Base-by-base conservation (phyloP, 2,113 vertebrate genomes). In the Pterocles burchelli region DNA sequence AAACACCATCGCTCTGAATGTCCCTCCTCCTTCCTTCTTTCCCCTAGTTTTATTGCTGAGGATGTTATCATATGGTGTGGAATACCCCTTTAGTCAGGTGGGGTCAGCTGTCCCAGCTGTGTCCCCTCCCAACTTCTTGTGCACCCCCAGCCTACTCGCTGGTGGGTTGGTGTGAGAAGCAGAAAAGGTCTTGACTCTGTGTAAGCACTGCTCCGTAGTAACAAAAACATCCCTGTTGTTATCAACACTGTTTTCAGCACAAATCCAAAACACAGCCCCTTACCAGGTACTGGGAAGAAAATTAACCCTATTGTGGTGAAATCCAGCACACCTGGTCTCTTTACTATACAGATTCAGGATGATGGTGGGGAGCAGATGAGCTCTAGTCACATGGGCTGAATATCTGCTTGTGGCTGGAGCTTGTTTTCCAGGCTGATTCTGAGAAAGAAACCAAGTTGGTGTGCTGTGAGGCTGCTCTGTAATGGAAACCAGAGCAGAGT, bases 31-130 rank as follows among this genome's bases (percentile, higher is more conserved):
- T 9, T 54, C 19, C 38, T 41, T 34, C 21, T 48, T 31, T 10
- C 20, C 17, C 10, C 31, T 48, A 21, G 29, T 26, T 65, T n/a
- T 21, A 21, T 41, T 46, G 20, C 26, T 67, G 41, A 41, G 36
- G 11, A 9, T 19, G 52, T 22, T 0, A 0, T 29, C 14, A 4
- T 2, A 3, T 4, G 4, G 11, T 36, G 22, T 48, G 15, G 57
- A 61, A 61, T 49, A 62, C 25, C 33, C 33, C 25, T 55, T 11
- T 3, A 20, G 13, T 13, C 43, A 48, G 16, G 20, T 13, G 63
- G 28, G 21, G 21, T 57, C 63, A 58, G 41, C 77, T 68, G 62
- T 67, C 26, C 41, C 0, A 0, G 20, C 63, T 25, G 41, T 57
- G 63, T 46, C 62, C 3, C 19, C 11, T 55, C 26, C 6, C 51